These are phyloP conservation scores for Acrossocheilus fasciatus DNA, from an alignment of 2,797 vertebrate species.

Conservation along the genomic window DNA sequence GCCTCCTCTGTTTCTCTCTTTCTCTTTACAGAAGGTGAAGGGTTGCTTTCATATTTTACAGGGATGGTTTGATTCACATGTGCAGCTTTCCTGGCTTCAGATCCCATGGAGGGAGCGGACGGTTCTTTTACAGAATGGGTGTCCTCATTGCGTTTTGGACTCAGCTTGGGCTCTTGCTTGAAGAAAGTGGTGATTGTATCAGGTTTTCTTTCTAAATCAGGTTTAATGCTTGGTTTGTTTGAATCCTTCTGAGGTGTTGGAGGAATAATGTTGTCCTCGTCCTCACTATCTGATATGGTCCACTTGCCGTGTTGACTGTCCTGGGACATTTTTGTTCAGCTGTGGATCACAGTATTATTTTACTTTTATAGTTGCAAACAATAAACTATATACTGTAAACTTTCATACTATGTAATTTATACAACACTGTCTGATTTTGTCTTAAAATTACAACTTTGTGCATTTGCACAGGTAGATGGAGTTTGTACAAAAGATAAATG, in stretches of 20 bases:
- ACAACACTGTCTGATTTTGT: neutral
- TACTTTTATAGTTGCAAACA: neutral
- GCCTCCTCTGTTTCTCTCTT: slow-evolving; percentile 78
- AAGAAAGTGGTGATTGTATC: slow-evolving; percentile 12
- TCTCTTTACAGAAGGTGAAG: slow-evolving; percentile 73
- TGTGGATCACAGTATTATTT: slow-evolving; percentile 11
- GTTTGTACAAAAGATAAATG: neutral
- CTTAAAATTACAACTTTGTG: neutral
- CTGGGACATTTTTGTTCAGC: slow-evolving; percentile 81
- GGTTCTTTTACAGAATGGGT: slow-evolving; percentile 6
- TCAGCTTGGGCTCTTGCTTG: slow-evolving; percentile 42
- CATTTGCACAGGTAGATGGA: neutral
- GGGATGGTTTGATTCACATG: slow-evolving; percentile 67
- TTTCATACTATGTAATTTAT: neutral
- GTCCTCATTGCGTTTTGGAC: slow-evolving; percentile 43
- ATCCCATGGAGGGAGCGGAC: slow-evolving; percentile 62
- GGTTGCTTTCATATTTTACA: slow-evolving; percentile 67
- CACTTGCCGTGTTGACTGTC: slow-evolving; percentile 90
- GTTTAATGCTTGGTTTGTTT: slow-evolving; percentile 15
- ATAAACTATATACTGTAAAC: neutral
- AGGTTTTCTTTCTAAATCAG: slow-evolving; percentile 40
- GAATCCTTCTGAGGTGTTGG: slow-evolving; percentile 56
- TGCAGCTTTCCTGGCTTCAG: slow-evolving; percentile 74
- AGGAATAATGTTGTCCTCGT: slow-evolving; percentile 79
- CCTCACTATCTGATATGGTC: slow-evolving; percentile 94